phyloP scores from a whole-genome alignment of 2,113 vertebrate genomes.

The Lethenteron camtschaticum region DNA sequence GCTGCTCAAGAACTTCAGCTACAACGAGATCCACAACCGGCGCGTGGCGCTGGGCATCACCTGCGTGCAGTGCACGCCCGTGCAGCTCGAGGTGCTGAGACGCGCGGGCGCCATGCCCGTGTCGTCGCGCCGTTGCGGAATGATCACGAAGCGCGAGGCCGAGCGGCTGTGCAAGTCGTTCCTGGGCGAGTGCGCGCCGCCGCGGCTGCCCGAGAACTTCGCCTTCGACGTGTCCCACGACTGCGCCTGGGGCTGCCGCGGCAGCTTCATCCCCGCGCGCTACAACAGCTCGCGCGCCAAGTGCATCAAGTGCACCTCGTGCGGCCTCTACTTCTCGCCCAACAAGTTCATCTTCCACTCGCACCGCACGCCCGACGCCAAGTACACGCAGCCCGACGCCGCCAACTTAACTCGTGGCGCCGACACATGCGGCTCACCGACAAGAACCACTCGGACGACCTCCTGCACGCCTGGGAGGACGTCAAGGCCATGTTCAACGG shows the following conservation, averaged over 20 bases:
- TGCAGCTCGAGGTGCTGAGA: conserved; percentile 63
- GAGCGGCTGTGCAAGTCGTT: conserved; percentile 70
- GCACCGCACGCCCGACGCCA: conserved; percentile 55
- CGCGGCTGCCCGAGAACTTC: conserved; percentile 62
- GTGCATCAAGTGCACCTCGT: conserved; percentile 68
- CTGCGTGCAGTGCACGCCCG: conserved; percentile 68
- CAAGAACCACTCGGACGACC: conserved; percentile 40
- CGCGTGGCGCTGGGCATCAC: conserved; percentile 66
- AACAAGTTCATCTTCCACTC: conserved; percentile 84
- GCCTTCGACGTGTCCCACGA: conserved; percentile 72
- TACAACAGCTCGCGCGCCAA: conserved; percentile 75
- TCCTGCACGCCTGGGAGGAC: conserved; percentile 77
- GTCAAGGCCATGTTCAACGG: conserved; percentile 96
- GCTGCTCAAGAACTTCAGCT: conserved; percentile 64
- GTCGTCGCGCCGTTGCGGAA: conserved; percentile 59
- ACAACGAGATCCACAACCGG: conserved; percentile 76
- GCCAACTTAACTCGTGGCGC: conserved; percentile 80
- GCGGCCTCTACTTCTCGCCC: conserved; percentile 69
- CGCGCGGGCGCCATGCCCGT: conserved; percentile 72
- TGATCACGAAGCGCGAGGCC: conserved; percentile 74
- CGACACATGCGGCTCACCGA: conserved; percentile 65
- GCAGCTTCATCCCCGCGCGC: conserved; percentile 58
- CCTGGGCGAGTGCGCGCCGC: conserved; percentile 51
- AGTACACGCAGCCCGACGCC: conserved; percentile 63
- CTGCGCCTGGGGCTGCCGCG: conserved; percentile 58